phyloP scores from a whole-genome alignment of 2,888 invertebrate species.

The Dasysyrphus tricinctus region DNA sequence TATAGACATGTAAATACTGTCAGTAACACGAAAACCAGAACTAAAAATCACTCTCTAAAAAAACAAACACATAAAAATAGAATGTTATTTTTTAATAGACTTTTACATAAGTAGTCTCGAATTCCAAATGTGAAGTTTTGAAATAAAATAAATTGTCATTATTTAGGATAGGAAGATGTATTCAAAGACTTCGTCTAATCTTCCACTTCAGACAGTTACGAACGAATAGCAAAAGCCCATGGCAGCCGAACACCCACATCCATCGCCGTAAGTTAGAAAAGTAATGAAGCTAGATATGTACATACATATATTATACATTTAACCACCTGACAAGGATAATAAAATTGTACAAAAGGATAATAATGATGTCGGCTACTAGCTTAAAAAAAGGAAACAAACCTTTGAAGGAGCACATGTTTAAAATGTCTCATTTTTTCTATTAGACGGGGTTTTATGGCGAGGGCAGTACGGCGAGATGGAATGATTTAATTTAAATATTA shows the following conservation, averaged over 20 bases:
- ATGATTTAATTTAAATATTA: constrained; percentile 59
- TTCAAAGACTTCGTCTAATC: constrained; percentile 7
- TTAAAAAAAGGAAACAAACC: constrained; percentile 13
- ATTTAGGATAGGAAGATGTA: neutral
- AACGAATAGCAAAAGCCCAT: constrained; percentile 12
- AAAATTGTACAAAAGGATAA: constrained; percentile 74
- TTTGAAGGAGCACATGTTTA: constrained; percentile 41
- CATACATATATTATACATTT: constrained; percentile 60
- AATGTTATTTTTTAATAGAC: constrained; percentile 31
- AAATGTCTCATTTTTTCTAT: constrained; percentile 49
- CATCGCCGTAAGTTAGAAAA: constrained; percentile 63
- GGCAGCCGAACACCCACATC: constrained; percentile 58
- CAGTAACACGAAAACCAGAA: constrained; percentile 61
- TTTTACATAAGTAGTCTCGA: constrained; percentile 37
- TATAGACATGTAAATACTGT: constrained; percentile 67
- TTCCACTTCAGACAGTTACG: constrained; percentile 6
- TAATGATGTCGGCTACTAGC: constrained; percentile 62
- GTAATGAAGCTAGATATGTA: constrained; percentile 66
- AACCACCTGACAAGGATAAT: constrained; percentile 73
- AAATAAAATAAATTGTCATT: constrained; percentile 40
- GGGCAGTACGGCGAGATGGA: neutral
- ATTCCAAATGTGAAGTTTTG: constrained; percentile 33
- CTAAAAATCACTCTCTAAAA: constrained; percentile 37
- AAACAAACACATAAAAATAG: constrained; percentile 12
- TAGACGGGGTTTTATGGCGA: neutral